Evolutionary conservation across 2,888 invertebrate genomes (phyloP).

Genomic region (Archips crataeganus): DNA sequence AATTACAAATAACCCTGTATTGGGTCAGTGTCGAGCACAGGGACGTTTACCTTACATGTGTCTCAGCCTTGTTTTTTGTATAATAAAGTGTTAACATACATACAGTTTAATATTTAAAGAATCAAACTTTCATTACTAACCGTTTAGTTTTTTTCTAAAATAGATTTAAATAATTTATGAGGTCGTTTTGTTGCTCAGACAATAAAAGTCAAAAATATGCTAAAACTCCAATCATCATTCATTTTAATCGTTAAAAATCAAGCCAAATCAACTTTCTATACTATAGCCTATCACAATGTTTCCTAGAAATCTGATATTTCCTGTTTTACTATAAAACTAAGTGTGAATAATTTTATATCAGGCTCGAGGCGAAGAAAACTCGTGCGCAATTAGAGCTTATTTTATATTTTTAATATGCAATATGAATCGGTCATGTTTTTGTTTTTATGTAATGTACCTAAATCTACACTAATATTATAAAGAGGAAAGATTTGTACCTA

Average conservation of each 20-base stretch:
- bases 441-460: too few relatives aligned
- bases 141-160: background rate
- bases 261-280: slow-evolving; percentile 32
- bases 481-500: too few relatives aligned
- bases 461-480: too few relatives aligned
- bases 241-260: slow-evolving; percentile 22
- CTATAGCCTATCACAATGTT: slow-evolving; percentile 23
- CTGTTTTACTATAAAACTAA: slow-evolving; percentile 29
- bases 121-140: too few relatives aligned
- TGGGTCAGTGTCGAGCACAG: too few relatives aligned
- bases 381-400: background rate
- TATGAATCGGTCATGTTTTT: too few relatives aligned
- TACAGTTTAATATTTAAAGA: background rate
- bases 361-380: slow-evolving; percentile 32
- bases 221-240: slow-evolving; percentile 1
- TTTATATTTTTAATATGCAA: too few relatives aligned
- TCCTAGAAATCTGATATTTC: slow-evolving; percentile 37
- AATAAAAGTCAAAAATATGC: background rate
- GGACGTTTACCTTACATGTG: too few relatives aligned
- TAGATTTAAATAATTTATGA: background rate
- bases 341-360: slow-evolving; percentile 33
- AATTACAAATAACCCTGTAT: too few relatives aligned
- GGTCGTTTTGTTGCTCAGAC: background rate
- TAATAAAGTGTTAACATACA: background rate
- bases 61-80: too few relatives aligned